phyloP scores from a whole-genome alignment of 2,888 invertebrate genomes.

The Digitonthophagus gazella region DNA sequence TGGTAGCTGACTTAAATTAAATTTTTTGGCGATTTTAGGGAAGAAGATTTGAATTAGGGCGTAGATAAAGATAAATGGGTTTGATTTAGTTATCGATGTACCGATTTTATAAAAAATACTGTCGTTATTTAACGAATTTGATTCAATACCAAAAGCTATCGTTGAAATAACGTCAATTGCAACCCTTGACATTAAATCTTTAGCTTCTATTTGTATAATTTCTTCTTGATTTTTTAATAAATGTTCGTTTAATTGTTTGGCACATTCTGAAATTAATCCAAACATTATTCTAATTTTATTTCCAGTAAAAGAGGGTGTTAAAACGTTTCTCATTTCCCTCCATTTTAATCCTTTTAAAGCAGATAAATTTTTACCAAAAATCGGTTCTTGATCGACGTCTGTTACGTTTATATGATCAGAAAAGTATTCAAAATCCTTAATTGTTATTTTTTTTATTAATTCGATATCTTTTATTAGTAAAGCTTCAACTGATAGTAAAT shows the following conservation, averaged over 20 bases:
- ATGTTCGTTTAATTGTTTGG: conserved; percentile 33
- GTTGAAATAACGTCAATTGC: conserved; percentile 57
- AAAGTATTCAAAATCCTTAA: background rate
- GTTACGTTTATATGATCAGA: background rate
- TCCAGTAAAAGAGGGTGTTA: conserved; percentile 47
- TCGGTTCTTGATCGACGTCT: background rate
- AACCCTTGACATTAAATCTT: conserved; percentile 51
- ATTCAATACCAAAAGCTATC: conserved; percentile 55
- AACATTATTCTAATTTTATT: conserved; percentile 47
- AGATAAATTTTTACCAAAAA: background rate
- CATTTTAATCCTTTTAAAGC: conserved; percentile 37
- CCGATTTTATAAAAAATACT: conserved; percentile 32
- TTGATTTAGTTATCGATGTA: background rate
- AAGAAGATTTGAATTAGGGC: background rate
- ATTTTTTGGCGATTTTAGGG: background rate
- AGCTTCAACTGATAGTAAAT: background rate
- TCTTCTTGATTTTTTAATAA: conserved; percentile 33
- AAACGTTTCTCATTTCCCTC: conserved; percentile 48
- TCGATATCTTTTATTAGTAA: background rate
- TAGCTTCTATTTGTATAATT: conserved; percentile 45
- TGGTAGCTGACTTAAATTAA: background rate
- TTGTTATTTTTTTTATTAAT: background rate
- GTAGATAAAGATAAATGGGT: background rate
- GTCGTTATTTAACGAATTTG: conserved; percentile 55
- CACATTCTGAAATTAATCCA: conserved; percentile 36